Base-by-base conservation (phyloP, 2,888 invertebrate genomes). In the Clunio marinus region DNA sequence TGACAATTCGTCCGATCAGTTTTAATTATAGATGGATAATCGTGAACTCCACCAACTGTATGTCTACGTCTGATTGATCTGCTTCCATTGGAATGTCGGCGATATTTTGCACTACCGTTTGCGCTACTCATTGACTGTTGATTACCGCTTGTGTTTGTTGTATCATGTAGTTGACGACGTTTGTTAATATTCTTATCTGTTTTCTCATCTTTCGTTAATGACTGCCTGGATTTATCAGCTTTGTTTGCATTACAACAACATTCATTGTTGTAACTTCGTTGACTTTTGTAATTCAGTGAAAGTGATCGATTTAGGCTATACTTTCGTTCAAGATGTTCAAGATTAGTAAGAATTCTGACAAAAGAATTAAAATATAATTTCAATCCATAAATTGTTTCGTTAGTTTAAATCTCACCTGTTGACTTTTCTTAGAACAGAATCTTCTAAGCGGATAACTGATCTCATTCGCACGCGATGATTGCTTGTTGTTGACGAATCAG, bases 41-140 rank as follows among this genome's bases (percentile, higher is more conserved):
- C 94, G 79, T 92, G 91, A n/a, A 91, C 91, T 68, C 95, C 94
- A 70, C 94, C 94, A 7, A 95, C 93, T 0, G 95, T 95, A 80
- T 95, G 94, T 27, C 95, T 83, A 51, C 95, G 84, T 79, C 93
- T 93, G 74, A 93, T 91, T 71, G 90, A 58, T 17, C 68, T 25
- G n/a, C 55, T 55, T 10, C 66, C 66, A 10, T 57, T 68, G 60
- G 37, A 37, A 51, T 66, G 66, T 57, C 68, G 7, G 3, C 68
- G 37, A 41, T 68, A 68, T 57, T 68, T 68, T 10, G 25, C 79
- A 77, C 74, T 77, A 78, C 41, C 69, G 27, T 45, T 32, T 17
- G 25, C 15, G 41, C 46, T 63, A 17, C 62, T n/a, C 20, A 65
- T 55, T 51, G 37, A 24, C 35, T 41, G 35, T 3, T 15, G 20